These are phyloP conservation scores for Ibycter americanus DNA, from an alignment of 2,797 vertebrate species.

Conservation along the genomic window DNA sequence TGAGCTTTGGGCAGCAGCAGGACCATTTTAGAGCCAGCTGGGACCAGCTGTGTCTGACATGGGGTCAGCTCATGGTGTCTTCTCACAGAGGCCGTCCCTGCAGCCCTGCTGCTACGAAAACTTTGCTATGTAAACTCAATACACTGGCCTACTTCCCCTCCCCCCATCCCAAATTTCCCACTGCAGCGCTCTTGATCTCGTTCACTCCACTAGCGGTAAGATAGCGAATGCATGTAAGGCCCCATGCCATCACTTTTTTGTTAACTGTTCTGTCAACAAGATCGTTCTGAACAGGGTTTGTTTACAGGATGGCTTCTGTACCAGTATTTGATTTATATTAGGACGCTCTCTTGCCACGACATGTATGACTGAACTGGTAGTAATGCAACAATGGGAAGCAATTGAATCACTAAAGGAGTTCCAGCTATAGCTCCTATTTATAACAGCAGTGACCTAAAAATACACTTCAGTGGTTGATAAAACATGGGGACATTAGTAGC, in stretches of 20 bases:
- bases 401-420: not conserved
- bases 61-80: not conserved
- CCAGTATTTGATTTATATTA: constrained; percentile 22
- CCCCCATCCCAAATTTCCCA: not conserved
- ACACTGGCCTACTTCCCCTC: not conserved
- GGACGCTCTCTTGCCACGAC: not conserved
- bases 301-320: constrained; percentile 34
- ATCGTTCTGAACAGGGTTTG: not conserved
- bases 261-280: constrained; percentile 38
- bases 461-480: not conserved
- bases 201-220: not conserved
- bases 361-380: not conserved
- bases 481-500: not conserved
- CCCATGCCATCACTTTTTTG: not conserved
- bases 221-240: not conserved
- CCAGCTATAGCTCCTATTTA: not conserved
- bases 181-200: not conserved
- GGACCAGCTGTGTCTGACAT: not conserved
- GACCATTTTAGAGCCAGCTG: not conserved
- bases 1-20: not conserved
- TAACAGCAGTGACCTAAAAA: constrained; percentile 33
- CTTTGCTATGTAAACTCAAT: not conserved
- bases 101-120: not conserved
- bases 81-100: not conserved
- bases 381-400: not conserved